A percentile compares a stretch with the other conserved stretches of the same genome.
Evolutionary conservation across 2,888 invertebrate species (phyloP).

Genomic region (Camponotus fellah): DNA sequence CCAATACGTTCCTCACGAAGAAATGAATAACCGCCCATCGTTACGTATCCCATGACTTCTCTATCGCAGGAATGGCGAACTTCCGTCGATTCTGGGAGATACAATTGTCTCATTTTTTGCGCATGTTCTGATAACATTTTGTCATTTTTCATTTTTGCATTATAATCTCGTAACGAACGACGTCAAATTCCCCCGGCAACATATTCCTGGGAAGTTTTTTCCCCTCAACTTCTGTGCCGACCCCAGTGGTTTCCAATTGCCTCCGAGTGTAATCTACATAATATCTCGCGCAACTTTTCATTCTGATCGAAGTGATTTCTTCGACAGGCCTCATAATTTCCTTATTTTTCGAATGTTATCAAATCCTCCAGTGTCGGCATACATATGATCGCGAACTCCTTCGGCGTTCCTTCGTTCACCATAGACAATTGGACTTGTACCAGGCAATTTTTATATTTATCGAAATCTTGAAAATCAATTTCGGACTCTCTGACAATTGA

Average conservation of each 20-base stretch:
- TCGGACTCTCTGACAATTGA: neutral
- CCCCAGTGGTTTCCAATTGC: conserved; percentile 88
- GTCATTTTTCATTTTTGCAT: too few relatives aligned
- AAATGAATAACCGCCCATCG: conserved; percentile 91
- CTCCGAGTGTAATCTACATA: conserved; percentile 88
- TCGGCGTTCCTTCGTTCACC: conserved; percentile 89
- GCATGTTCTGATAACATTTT: conserved; percentile 88
- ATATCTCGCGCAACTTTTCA: conserved; percentile 87
- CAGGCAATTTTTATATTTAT: conserved; percentile 70
- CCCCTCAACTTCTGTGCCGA: conserved; percentile 88
- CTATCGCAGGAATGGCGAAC: conserved; percentile 90
- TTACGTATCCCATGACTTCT: conserved; percentile 92
- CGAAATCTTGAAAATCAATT: conserved; percentile 27
- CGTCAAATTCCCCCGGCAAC: too few relatives aligned
- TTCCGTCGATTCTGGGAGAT: conserved; percentile 89
- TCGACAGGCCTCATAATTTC: conserved; percentile 88
- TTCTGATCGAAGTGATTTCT: conserved; percentile 88
- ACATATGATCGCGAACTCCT: conserved; percentile 91
- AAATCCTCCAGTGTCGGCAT: conserved; percentile 88
- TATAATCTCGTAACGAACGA: too few relatives aligned
- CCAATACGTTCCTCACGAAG: conserved; percentile 90
- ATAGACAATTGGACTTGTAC: conserved; percentile 88
- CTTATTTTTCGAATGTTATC: conserved; percentile 84
- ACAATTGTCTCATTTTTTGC: conserved; percentile 89
- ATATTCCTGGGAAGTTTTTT: too few relatives aligned